Conservation (phyloP, 2,113 vertebrate species). For the Mesitornis unicolor region DNA sequence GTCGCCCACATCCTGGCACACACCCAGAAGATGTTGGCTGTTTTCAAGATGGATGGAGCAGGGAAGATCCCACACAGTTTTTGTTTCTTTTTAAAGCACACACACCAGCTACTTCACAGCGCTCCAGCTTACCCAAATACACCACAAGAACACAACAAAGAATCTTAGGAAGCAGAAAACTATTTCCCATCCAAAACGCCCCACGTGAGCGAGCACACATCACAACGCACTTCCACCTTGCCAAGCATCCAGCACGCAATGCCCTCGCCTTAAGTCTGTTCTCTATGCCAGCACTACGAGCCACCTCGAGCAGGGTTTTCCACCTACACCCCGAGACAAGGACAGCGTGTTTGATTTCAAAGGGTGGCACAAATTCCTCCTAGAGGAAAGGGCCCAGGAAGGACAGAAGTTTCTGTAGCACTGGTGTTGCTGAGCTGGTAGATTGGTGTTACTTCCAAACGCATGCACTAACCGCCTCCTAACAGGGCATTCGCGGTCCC, state of each 20-base stretch:
- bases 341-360: accelerated
- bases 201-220: accelerated
- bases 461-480: accelerated
- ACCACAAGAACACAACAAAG: accelerated
- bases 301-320: accelerated
- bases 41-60: not conserved
- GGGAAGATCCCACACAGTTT: accelerated
- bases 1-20: not conserved
- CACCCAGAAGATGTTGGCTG: not conserved
- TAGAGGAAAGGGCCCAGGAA: too few relatives aligned
- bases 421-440: accelerated
- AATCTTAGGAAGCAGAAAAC: accelerated
- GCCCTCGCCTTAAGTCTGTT: accelerated
- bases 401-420: accelerated
- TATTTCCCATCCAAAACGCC: not conserved
- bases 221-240: accelerated
- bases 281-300: accelerated
- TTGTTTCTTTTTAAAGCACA: not conserved
- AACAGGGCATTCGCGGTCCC: accelerated
- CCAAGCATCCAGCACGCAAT: accelerated
- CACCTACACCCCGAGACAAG: accelerated
- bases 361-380: not conserved
- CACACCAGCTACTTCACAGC: accelerated
- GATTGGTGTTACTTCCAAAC: accelerated
- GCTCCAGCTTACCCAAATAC: not conserved